Percentiles rank a stretch among this genome's conserved stretches.
Evolutionary conservation across 2,797 vertebrate species (phyloP).

Genomic region (Denticeps clupeoides): DNA sequence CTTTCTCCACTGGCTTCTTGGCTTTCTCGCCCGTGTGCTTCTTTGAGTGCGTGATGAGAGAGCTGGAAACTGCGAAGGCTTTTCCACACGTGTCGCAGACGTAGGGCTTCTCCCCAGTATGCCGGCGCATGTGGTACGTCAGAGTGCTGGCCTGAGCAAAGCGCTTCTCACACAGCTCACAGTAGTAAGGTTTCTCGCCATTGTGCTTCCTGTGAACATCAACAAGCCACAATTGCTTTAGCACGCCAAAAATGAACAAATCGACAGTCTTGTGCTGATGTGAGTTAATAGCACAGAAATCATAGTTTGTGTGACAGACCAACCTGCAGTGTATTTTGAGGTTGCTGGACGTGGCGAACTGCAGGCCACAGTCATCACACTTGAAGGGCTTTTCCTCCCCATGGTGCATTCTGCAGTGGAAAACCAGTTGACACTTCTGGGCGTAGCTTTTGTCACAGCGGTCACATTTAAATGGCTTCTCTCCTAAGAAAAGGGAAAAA

Average conservation of each 20-base stretch:
- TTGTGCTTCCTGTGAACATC: slow-evolving; percentile 69
- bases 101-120: slow-evolving; percentile 96
- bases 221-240: no score
- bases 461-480: slow-evolving; percentile 87
- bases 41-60: slow-evolving; percentile 88
- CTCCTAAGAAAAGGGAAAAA: slow-evolving; percentile 54
- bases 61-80: slow-evolving; percentile 92
- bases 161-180: slow-evolving; percentile 84
- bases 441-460: slow-evolving; percentile 91
- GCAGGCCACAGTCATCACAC: slow-evolving; percentile 89
- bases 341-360: slow-evolving; percentile 96
- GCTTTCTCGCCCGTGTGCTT: slow-evolving; percentile 79
- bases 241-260: no score
- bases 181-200: slow-evolving; percentile 94
- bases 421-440: slow-evolving; percentile 96
- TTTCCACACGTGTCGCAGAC: slow-evolving; percentile 94
- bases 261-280: no score
- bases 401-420: slow-evolving; percentile 94
- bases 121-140: slow-evolving; percentile 89
- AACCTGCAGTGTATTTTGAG: slow-evolving; percentile 95
- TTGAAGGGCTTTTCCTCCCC: slow-evolving; percentile 96
- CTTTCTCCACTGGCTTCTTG: neutral
- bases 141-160: slow-evolving; percentile 95
- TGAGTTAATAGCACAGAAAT: neutral
- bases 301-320: slow-evolving; percentile 10